Conservation (phyloP, 2,797 vertebrate species). For the Protonibea diacanthus region DNA sequence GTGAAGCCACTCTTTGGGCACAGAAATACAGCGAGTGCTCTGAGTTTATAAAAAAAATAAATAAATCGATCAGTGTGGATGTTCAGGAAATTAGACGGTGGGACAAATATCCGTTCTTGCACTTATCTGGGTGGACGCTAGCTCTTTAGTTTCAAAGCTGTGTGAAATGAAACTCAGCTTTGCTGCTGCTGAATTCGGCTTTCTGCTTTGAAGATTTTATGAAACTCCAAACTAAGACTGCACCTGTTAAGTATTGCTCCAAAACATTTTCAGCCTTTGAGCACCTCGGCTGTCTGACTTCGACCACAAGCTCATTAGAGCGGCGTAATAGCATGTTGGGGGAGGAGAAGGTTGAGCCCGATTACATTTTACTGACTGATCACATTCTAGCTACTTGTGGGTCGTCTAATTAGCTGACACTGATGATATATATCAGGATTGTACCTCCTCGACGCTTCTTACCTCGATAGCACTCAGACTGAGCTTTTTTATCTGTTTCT, state of each 20-base stretch:
- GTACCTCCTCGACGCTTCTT: slow-evolving; percentile 24
- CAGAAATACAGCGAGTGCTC: slow-evolving; percentile 3
- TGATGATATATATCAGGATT: slow-evolving; percentile 36
- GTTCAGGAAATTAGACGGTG: slow-evolving; percentile 48
- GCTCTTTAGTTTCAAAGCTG: slow-evolving; percentile 11
- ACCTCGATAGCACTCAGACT: slow-evolving; percentile 18
- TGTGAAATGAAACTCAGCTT: slow-evolving; percentile 2
- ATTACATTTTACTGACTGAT: slow-evolving; percentile 49
- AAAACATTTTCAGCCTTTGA: slow-evolving; percentile 37
- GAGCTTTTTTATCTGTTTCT: not conserved
- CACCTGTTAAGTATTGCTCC: slow-evolving; percentile 2
- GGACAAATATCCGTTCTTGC: slow-evolving; percentile 33
- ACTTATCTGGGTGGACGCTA: not conserved
- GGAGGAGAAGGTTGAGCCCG: slow-evolving; percentile 28
- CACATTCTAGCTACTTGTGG: slow-evolving; percentile 18
- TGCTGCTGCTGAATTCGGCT: not conserved
- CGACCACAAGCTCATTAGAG: slow-evolving; percentile 61
- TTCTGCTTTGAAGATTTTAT: slow-evolving; percentile 12
- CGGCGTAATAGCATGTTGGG: slow-evolving; percentile 10
- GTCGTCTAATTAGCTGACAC: slow-evolving; percentile 49
- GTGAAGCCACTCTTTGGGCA: slow-evolving; percentile 5
- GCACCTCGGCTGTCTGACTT: slow-evolving; percentile 43
- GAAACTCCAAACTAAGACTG: not conserved
- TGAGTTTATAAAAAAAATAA: slow-evolving; percentile 21
- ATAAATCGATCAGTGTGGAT: not conserved